Evolutionary conservation across 2,888 invertebrate species (phyloP), one percentile per base, ranked within the genome.

Genomic region (Rugalucina vietnamica): DNA sequence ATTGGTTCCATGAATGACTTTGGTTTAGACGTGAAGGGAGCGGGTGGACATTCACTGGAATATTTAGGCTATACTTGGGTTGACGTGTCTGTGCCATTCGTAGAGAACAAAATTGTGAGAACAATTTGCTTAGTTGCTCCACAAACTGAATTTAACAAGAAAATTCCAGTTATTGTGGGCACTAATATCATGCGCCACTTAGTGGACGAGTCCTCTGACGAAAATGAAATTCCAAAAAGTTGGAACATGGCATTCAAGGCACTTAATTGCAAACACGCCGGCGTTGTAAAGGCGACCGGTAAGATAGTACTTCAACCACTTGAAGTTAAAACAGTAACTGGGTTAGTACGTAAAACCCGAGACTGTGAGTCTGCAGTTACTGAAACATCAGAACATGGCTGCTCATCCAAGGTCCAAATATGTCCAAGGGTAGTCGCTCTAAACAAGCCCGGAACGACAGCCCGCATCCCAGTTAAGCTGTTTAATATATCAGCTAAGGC

Each of bases 381-480:
- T 37, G 73, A 79, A 43, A 14, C 24, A 10, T 0, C 32, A 29
- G 65, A 73, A 5, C 27, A 37, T 18, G 43, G n/a, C 14, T 27
- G 24, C 12, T 29, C 71, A 21, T 39, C 36, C 29, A 21, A 60
- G 34, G n/a, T 34, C n/a, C 24, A 14, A 32, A 29, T 74, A 8
- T 74, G 79, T 37, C 74, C 74, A 29, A 73, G 79, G 34, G 74
- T 79, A 14, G 79, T 79, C 0, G 43, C 34, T 24, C 34, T 80
- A 24, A 50, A 80, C 50, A 80, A 80, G 10, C 70, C 70, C 29
- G 75, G 69, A 27, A 80, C 65, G 21, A 80, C 32, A 21, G 70
- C 80, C 3, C 24, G 80, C 14, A 50, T 80, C 70, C 75, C 79
- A 4, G 79, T 79, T 1, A 57, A 57, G 27, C 37, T 76, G 1